A percentile compares a stretch with the other conserved stretches of the same genome.
phyloP scores from a whole-genome alignment of 2,113 vertebrate genomes.

The Vanacampus margaritifer region DNA sequence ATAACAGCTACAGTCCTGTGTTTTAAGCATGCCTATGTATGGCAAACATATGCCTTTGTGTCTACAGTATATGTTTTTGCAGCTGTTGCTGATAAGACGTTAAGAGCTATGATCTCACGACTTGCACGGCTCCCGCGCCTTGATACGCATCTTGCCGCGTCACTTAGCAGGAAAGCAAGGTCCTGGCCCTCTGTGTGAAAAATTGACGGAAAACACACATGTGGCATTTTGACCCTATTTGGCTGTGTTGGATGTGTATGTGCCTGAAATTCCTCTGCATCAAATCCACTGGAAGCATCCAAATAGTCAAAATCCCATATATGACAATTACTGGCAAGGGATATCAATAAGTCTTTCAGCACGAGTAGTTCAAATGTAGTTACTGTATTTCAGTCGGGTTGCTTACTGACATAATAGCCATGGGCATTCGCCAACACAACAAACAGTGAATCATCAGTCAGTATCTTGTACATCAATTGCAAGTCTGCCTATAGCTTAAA shows the following conservation, averaged over 20 bases:
- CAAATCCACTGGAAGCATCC: conserved; percentile 2
- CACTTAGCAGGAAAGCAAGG: conserved; percentile 34
- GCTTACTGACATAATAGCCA: background rate
- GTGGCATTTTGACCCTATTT: conserved; percentile 46
- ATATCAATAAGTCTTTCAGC: background rate
- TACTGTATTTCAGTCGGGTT: background rate
- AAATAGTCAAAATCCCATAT: background rate
- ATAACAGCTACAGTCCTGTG: background rate
- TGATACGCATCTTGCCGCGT: conserved; percentile 45
- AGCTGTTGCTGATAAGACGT: conserved; percentile 61
- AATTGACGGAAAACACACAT: conserved; percentile 5
- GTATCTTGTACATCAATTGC: background rate
- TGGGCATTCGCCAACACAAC: background rate
- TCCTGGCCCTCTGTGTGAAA: conserved; percentile 2
- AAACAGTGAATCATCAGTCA: background rate
- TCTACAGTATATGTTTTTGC: conserved; percentile 42
- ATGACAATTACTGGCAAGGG: background rate
- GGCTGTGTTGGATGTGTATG: conserved; percentile 19
- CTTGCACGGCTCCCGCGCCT: conserved; percentile 52
- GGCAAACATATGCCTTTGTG: background rate
- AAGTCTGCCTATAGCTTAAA: background rate
- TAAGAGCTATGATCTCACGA: conserved; percentile 52
- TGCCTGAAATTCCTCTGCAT: background rate
- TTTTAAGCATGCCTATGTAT: conserved; percentile 23
- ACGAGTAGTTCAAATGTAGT: background rate